Percentiles rank a stretch among this genome's conserved stretches.
phyloP scores from a whole-genome alignment of 2,113 vertebrate genomes.

The Ceyx margarethae region DNA sequence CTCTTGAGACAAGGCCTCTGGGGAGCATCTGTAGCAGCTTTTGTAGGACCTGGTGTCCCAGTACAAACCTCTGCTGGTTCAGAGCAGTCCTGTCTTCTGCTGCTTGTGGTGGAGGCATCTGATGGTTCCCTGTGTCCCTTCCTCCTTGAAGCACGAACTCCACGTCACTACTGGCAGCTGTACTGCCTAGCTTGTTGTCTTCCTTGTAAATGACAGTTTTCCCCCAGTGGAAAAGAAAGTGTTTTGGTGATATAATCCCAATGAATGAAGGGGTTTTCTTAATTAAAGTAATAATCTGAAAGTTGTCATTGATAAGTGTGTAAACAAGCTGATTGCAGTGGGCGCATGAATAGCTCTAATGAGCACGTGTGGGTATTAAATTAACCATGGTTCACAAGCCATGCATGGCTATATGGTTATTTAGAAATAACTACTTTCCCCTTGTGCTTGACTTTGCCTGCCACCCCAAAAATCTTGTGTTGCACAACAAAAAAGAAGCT shows the following conservation, averaged over 20 bases:
- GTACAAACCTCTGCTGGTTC: background rate
- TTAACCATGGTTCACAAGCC: slow-evolving; percentile 77
- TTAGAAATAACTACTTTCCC: slow-evolving; percentile 62
- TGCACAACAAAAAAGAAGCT: background rate
- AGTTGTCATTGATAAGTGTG: slow-evolving; percentile 71
- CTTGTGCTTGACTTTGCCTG: slow-evolving; percentile 10
- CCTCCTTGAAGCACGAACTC: background rate
- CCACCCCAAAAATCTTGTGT: background rate
- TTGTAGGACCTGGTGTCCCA: background rate
- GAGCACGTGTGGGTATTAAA: slow-evolving; percentile 73
- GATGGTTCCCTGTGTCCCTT: background rate
- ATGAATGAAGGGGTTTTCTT: slow-evolving; percentile 68
- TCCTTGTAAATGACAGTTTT: slow-evolving; percentile 46
- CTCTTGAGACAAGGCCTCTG: rapidly evolving
- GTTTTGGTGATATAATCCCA: slow-evolving; percentile 49
- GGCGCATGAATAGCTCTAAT: slow-evolving; percentile 73
- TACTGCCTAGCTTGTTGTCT: slow-evolving; percentile 19
- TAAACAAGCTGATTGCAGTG: slow-evolving; percentile 76
- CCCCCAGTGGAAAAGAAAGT: slow-evolving; percentile 17
- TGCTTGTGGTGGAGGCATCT: background rate
- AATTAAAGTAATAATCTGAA: slow-evolving; percentile 76
- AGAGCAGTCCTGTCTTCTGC: background rate
- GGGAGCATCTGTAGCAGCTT: background rate
- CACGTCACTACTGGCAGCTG: background rate
- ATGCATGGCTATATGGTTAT: slow-evolving; percentile 57